These are phyloP conservation scores for Alethe castanea DNA, from an alignment of 2,113 vertebrate genomes.

Conservation along the genomic window DNA sequence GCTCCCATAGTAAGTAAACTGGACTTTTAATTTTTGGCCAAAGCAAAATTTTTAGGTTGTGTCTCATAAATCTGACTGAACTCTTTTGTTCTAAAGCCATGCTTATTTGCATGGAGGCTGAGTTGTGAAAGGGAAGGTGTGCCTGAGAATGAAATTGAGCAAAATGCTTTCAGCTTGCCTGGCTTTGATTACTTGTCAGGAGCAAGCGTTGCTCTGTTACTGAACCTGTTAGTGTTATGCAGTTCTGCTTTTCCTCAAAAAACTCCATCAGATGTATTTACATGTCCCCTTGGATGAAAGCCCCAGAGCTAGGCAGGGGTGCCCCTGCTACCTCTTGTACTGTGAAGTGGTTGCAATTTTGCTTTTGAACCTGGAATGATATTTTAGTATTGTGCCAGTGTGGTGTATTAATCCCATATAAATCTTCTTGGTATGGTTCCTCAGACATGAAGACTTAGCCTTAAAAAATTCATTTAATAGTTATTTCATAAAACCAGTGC, in stretches of 20 bases:
- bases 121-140: not conserved
- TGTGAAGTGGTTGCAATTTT: not conserved
- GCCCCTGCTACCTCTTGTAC: not conserved
- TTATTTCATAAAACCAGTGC: not conserved
- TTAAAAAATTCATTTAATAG: not conserved
- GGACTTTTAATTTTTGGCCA: not conserved
- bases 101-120: not conserved
- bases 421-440: not conserved
- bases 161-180: not conserved
- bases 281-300: not conserved
- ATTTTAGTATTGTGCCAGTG: not conserved
- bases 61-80: not conserved
- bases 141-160: not conserved
- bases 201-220: not conserved
- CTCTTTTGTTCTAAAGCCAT: not conserved
- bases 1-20: not conserved
- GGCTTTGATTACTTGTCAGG: not conserved
- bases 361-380: not conserved
- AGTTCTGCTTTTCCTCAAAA: not conserved
- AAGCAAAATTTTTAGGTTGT: not conserved
- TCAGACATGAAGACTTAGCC: not conserved
- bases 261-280: not conserved
- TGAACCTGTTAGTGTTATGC: not conserved
- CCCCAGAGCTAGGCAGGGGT: not conserved
- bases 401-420: not conserved